These are phyloP conservation scores for Melanerpes formicivorus DNA, from an alignment of 2,113 vertebrate genomes.

Conservation along the genomic window DNA sequence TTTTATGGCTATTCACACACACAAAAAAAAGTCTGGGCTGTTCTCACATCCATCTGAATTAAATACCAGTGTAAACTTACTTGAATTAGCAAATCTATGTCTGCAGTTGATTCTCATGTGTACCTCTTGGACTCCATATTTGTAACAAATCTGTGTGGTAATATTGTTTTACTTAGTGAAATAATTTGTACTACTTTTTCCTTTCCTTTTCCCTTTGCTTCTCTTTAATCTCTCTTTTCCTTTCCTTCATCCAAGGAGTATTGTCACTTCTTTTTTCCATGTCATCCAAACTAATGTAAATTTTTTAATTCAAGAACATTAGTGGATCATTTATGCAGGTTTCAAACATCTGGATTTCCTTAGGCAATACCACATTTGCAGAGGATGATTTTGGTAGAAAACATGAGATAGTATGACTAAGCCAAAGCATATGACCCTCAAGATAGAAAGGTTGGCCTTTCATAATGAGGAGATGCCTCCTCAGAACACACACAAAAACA, in stretches of 20 bases:
- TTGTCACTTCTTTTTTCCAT: not conserved
- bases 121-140: not conserved
- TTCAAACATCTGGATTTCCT: not conserved
- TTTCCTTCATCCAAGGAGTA: not conserved
- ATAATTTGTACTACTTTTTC: not conserved
- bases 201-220: too few relatives aligned
- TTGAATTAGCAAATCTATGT: not conserved
- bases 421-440: not conserved
- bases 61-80: not conserved
- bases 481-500: not conserved
- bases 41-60: not conserved
- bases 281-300: not conserved
- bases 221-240: too few relatives aligned
- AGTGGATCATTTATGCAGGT: not conserved
- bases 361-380: not conserved
- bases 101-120: not conserved
- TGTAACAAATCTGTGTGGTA: fast-evolving
- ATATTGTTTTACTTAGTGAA: not conserved
- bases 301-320: not conserved
- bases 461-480: not conserved
- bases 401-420: not conserved
- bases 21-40: not conserved
- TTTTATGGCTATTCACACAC: not conserved
- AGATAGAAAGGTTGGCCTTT: not conserved
- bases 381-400: not conserved